Percentiles rank a stretch among this genome's conserved stretches.
Conservation (phyloP, 2,888 invertebrate genomes). For the Cryptocephalus moraei region DNA sequence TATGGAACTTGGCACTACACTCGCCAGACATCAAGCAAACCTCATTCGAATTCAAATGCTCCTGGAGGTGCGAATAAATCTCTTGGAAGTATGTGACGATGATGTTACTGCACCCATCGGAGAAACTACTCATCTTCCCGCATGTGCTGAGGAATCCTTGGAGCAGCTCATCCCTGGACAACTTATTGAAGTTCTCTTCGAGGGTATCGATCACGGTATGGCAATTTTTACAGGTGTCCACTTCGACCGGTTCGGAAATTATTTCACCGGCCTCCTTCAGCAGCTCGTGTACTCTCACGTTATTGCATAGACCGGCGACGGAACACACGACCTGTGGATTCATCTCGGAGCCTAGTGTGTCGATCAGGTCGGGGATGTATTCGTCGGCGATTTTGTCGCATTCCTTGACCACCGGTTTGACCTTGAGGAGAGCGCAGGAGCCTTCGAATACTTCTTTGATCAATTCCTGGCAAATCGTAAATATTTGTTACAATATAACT, state of each 20-base stretch:
- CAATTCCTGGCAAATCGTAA: constrained; percentile 50
- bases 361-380: constrained; percentile 78
- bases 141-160: constrained; percentile 51
- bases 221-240: constrained; percentile 40
- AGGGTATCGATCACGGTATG: constrained; percentile 42
- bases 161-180: constrained; percentile 48
- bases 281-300: constrained; percentile 46
- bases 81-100: constrained; percentile 63
- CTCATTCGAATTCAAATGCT: constrained; percentile 51
- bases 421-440: constrained; percentile 69
- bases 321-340: constrained; percentile 81
- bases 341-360: constrained; percentile 83
- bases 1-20: constrained; percentile 56
- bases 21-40: constrained; percentile 71
- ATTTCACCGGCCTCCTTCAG: constrained; percentile 41
- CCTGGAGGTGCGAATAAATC: constrained; percentile 52
- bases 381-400: constrained; percentile 73
- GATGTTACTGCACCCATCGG: constrained; percentile 70
- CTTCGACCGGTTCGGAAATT: neutral
- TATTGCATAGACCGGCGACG: constrained; percentile 82
- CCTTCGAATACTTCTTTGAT: constrained; percentile 81
- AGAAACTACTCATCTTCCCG: constrained; percentile 58
- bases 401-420: constrained; percentile 62
- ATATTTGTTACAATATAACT: no score
- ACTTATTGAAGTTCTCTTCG: constrained; percentile 44